phyloP scores from a whole-genome alignment of 23 tunicate genomes.

The Ciona savignyi region DNA sequence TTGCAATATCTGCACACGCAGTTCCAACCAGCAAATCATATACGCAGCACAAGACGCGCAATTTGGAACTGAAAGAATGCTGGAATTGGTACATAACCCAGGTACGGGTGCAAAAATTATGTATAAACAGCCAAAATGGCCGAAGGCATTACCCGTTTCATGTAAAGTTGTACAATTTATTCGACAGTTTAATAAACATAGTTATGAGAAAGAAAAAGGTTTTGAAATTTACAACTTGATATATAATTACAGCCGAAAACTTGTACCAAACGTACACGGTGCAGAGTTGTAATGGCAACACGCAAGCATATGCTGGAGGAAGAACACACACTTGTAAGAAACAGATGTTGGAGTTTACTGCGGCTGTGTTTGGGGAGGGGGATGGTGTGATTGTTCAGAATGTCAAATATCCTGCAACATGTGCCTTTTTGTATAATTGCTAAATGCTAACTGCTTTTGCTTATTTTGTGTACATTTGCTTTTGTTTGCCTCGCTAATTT shows the following conservation, averaged over 20 bases:
- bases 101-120: constrained; percentile 8
- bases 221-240: no score
- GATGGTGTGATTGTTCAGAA: constrained; percentile 6
- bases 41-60: constrained; percentile 18
- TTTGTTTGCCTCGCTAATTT: no score
- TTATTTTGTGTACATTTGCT: no score
- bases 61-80: constrained; percentile 8
- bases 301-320: neutral
- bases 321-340: constrained; percentile 8
- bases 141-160: no score
- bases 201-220: no score
- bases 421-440: constrained; percentile 9
- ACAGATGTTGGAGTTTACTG: constrained; percentile 20
- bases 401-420: constrained; percentile 9
- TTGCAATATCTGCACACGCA: constrained; percentile 13
- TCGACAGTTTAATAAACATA: no score
- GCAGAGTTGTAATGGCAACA: neutral
- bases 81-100: constrained; percentile 18
- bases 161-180: no score
- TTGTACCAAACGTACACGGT: constrained; percentile 11
- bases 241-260: constrained; percentile 19
- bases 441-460: no score
- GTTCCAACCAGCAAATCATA: constrained; percentile 3
- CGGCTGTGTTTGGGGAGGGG: constrained; percentile 7
- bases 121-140: no score